These are phyloP conservation scores for Leiothrix lutea DNA, from an alignment of 2,113 vertebrate species.

Conservation along the genomic window DNA sequence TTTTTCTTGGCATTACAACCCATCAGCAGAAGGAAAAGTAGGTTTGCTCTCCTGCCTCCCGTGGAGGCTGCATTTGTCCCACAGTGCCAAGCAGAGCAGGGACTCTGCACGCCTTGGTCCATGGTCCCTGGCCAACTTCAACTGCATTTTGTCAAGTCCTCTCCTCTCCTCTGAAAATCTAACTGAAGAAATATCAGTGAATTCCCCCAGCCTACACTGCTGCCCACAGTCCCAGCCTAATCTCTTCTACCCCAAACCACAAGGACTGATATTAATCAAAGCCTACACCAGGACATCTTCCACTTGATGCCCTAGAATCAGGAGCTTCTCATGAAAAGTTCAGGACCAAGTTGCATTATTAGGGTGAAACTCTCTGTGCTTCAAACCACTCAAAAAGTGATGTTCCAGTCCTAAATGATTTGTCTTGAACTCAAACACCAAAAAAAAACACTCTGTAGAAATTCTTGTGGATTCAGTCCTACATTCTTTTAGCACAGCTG, in stretches of 20 bases:
- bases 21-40: not conserved
- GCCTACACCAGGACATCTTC: not conserved
- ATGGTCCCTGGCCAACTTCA: accelerated
- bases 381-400: not conserved
- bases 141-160: not conserved
- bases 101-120: not conserved
- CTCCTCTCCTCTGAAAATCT: not conserved
- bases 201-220: not conserved
- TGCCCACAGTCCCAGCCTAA: not conserved
- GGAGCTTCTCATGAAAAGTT: not conserved
- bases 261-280: not conserved
- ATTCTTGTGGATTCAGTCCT: not conserved
- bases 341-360: not conserved
- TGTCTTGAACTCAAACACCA: not conserved
- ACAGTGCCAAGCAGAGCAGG: accelerated
- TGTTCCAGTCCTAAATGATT: not conserved
- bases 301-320: not conserved
- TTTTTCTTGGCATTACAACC: not conserved
- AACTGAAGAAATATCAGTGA: not conserved
- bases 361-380: not conserved
- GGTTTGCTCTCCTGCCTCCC: not conserved
- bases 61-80: not conserved
- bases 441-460: not conserved
- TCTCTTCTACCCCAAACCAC: not conserved
- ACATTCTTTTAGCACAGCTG: conserved; percentile 52